A percentile compares a stretch with the other conserved stretches of the same genome.
These are phyloP conservation scores for Marisa cornuarietis DNA, from an alignment of 1,140 invertebrate species.

Conservation along the genomic window DNA sequence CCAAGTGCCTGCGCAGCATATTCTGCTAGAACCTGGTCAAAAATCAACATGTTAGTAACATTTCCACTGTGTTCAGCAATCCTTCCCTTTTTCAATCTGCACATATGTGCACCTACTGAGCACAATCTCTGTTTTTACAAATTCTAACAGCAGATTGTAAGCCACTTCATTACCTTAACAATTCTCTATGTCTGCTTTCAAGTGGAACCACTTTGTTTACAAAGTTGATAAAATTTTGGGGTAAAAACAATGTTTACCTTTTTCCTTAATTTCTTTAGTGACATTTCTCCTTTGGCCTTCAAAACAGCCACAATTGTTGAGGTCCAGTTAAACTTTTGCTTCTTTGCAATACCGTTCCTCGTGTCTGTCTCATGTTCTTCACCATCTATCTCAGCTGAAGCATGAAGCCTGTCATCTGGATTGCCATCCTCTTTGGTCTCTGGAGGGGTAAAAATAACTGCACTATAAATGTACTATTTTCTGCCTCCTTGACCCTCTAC, in stretches of 20 bases:
- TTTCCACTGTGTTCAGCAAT: too few relatives aligned
- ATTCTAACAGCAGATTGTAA: background rate
- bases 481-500: too few relatives aligned
- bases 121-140: background rate
- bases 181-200: background rate
- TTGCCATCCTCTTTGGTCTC: background rate
- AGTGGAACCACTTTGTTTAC: background rate
- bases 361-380: constrained; percentile 26
- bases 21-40: constrained; percentile 44
- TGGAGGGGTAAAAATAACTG: background rate
- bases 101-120: background rate
- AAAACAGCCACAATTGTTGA: constrained; percentile 42
- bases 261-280: constrained; percentile 52
- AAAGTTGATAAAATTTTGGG: background rate
- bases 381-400: constrained; percentile 29
- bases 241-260: constrained; percentile 36
- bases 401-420: constrained; percentile 7
- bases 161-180: background rate
- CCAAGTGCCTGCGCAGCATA: constrained; percentile 41
- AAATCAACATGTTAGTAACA: too few relatives aligned
- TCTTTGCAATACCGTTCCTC: constrained; percentile 18
- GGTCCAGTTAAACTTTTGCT: constrained; percentile 45
- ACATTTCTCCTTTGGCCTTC: constrained; percentile 41
- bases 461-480: too few relatives aligned
- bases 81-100: background rate